phyloP scores from a whole-genome alignment of 2,888 invertebrate genomes.

The Drosophila kanekoi region DNA sequence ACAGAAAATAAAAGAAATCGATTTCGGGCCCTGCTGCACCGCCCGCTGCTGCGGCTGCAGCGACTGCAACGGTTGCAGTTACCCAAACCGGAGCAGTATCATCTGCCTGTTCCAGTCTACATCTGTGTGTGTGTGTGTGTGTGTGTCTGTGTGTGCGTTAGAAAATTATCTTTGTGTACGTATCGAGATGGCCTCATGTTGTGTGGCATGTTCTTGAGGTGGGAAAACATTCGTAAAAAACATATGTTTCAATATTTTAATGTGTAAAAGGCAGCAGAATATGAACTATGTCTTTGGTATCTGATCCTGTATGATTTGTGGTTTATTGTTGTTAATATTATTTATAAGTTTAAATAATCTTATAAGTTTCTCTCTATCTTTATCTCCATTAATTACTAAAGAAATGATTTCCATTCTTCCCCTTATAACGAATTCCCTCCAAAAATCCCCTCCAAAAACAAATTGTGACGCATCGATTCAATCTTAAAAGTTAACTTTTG shows the following conservation, averaged over 20 bases:
- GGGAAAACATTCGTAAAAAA: constrained; percentile 51
- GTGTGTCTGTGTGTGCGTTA: constrained; percentile 35
- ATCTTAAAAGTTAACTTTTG: not conserved
- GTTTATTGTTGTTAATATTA: too few species aligned
- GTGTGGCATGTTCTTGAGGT: constrained; percentile 64
- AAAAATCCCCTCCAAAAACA: not conserved
- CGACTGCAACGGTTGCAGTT: constrained; percentile 43
- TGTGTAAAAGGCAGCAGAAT: constrained; percentile 9
- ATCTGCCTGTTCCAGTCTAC: constrained; percentile 56
- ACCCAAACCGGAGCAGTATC: constrained; percentile 71
- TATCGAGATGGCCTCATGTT: constrained; percentile 54
- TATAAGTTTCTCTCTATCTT: too few species aligned
- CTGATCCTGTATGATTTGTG: not conserved
- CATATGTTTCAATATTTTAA: constrained; percentile 29
- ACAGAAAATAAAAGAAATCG: constrained; percentile 73
- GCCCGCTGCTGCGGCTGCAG: constrained; percentile 45
- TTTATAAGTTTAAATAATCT: too few species aligned
- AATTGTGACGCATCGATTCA: not conserved
- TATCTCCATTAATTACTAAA: too few species aligned
- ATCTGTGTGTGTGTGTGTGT: constrained; percentile 25
- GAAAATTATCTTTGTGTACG: constrained; percentile 59
- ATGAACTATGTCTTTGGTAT: not conserved
- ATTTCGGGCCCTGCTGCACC: constrained; percentile 61
- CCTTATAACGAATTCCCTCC: too few species aligned
- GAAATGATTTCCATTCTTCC: too few species aligned